Evolutionary conservation across 2,888 invertebrate genomes (phyloP), one percentile per base, ranked within the genome.

Genomic region (Ephialtes manifestator): DNA sequence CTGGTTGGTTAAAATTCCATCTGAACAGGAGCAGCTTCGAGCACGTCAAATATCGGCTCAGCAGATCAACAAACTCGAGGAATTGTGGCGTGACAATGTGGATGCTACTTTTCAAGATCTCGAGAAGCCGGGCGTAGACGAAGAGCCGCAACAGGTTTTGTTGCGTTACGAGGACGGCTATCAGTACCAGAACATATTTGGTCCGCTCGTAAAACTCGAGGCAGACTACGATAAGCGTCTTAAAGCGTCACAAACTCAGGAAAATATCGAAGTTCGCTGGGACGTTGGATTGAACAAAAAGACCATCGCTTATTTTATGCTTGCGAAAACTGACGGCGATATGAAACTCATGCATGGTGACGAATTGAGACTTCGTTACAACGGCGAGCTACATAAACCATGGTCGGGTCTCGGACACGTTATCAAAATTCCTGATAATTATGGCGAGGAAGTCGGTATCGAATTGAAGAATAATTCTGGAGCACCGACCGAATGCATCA

Each of bases 321-420:
- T 99, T 75, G 98, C 99, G 3, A 99, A 99, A 95, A 99, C 99
- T 2, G 98, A 99, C 92, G 99, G 99, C 83, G 99, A 99, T 92
- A 99, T 99, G 98, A 98, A 99, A 93, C 94, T 99, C 76, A 99
- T 99, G 99, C 99, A 99, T 93, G 99, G 99, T 8, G 99, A 99
- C 95, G 99, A 99, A 93, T 94, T 99, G 77, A 95, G 98, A 90
- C 95, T 99, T 88, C 97, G 99, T 91, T 99, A 98, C 91, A 96
- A 98, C 0, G 99, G 99, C 0, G 99, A 99, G 93, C 94, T 98
- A 91, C 98, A 98, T 93, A 98, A 98, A 93, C 96, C 98, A 0
- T 99, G 99, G 99, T 97, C 97, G n/a, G 99, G 99, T 46, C 97
- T 99, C 13, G 99, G 99, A 0, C 99, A 99, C 93, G 99, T 99